These are phyloP conservation scores for Elegia similella DNA, from an alignment of 2,888 invertebrate species.

Conservation along the genomic window DNA sequence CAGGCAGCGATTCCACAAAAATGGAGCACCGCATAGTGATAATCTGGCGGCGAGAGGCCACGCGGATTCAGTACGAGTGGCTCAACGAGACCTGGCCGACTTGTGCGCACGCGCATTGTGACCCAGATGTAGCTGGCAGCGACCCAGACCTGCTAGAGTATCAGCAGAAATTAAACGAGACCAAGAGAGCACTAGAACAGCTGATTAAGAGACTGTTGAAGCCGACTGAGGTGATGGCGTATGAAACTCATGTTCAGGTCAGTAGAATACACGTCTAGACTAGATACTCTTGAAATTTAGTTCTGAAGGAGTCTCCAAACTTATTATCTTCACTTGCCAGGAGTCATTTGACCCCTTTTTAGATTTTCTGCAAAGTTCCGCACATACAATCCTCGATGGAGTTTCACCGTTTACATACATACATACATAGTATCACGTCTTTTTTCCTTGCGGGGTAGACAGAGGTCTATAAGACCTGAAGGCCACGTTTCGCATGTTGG, in stretches of 20 bases:
- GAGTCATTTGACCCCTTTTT: too few species aligned
- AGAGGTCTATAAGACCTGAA: too few species aligned
- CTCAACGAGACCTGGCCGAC: constrained; percentile 86
- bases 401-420: too few species aligned
- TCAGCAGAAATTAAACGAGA: constrained; percentile 83
- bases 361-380: too few species aligned
- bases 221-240: constrained; percentile 87
- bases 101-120: constrained; percentile 73
- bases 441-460: too few species aligned
- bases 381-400: too few species aligned
- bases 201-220: constrained; percentile 87
- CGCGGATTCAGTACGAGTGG: constrained; percentile 96
- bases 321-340: too few species aligned
- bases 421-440: too few species aligned
- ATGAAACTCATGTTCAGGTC: constrained; percentile 90
- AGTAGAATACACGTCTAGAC: too few species aligned
- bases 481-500: too few species aligned
- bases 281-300: too few species aligned
- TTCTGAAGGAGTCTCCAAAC: too few species aligned
- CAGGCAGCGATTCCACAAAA: constrained; percentile 70
- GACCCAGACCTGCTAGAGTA: constrained; percentile 59
- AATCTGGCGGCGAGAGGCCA: constrained; percentile 93
- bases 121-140: constrained; percentile 39
- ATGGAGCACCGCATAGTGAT: constrained; percentile 90
- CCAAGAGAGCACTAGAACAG: constrained; percentile 86